phyloP scores from a whole-genome alignment of 2,113 vertebrate species.

The Hippocampus mohnikei region DNA sequence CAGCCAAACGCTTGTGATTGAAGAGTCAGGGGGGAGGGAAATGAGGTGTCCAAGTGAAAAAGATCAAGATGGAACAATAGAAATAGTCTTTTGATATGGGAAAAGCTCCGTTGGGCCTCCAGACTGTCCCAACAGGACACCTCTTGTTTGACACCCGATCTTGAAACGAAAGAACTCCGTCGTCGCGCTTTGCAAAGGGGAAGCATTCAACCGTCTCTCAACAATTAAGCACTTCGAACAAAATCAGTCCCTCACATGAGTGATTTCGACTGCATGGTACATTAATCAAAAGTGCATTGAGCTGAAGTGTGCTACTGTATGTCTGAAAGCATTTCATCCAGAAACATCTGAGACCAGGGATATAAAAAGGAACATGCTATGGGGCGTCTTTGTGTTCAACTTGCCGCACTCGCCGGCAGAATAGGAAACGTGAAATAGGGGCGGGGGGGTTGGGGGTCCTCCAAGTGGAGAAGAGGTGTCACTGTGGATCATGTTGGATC shows the following conservation, averaged over 20 bases:
- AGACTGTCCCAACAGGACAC: slow-evolving; percentile 21
- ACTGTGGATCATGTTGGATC: slow-evolving; percentile 40
- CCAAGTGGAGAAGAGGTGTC: slow-evolving; percentile 30
- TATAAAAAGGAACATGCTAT: slow-evolving; percentile 35
- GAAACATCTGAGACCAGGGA: slow-evolving; percentile 22
- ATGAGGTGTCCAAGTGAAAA: neutral
- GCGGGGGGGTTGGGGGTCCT: neutral
- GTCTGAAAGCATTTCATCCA: slow-evolving; percentile 22
- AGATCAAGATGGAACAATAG: slow-evolving; percentile 20
- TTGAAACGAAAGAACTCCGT: slow-evolving; percentile 3
- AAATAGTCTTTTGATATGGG: slow-evolving; percentile 7
- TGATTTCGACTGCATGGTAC: slow-evolving; percentile 16
- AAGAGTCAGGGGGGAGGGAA: slow-evolving; percentile 28
- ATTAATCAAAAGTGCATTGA: slow-evolving; percentile 17
- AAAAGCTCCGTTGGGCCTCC: neutral
- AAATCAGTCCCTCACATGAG: slow-evolving; percentile 28
- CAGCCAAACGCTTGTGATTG: slow-evolving; percentile 56
- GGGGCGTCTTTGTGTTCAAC: slow-evolving; percentile 28
- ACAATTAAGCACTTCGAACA: slow-evolving; percentile 26
- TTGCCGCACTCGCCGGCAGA: slow-evolving; percentile 10
- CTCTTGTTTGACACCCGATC: slow-evolving; percentile 43
- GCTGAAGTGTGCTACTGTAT: slow-evolving; percentile 1
- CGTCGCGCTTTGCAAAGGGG: slow-evolving; percentile 11
- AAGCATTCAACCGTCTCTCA: slow-evolving; percentile 10
- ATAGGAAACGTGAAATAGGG: slow-evolving; percentile 36